phyloP scores from a whole-genome alignment of 2,797 vertebrate genomes.

The Toxotes lorentzi region DNA sequence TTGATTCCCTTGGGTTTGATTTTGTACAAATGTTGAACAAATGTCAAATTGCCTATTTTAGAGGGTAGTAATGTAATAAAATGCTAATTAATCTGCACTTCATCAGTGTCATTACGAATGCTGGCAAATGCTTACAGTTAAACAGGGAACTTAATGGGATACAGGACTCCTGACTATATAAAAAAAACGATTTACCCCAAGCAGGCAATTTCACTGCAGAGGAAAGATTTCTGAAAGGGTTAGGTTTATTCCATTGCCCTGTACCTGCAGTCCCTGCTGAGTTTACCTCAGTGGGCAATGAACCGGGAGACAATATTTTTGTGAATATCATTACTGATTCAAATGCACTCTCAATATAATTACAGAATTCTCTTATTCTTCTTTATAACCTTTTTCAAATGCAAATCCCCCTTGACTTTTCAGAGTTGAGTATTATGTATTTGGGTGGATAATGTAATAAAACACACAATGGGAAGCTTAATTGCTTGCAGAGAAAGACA shows the following conservation, averaged over 20 bases:
- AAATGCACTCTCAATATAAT: conserved; percentile 49
- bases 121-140: conserved; percentile 37
- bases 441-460: conserved; percentile 63
- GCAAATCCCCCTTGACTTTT: conserved; percentile 57
- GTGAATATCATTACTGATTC: conserved; percentile 44
- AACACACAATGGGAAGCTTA: conserved; percentile 60
- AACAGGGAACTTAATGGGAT: conserved; percentile 50
- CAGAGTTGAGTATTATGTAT: conserved; percentile 44
- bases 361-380: conserved; percentile 28
- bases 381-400: conserved; percentile 60
- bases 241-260: conserved; percentile 43
- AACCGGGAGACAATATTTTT: conserved; percentile 24
- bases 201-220: conserved; percentile 48
- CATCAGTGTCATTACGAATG: conserved; percentile 27
- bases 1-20: neutral
- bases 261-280: conserved; percentile 34
- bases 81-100: conserved; percentile 45
- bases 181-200: conserved; percentile 39
- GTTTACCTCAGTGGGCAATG: conserved; percentile 43
- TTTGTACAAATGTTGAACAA: neutral
- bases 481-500: conserved; percentile 44
- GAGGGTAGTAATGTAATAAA: conserved; percentile 15
- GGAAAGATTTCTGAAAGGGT: conserved; percentile 52
- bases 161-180: conserved; percentile 45
- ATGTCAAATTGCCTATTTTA: neutral